Base-by-base conservation (phyloP, 2,888 invertebrate genomes). In the Drosophila ezoana region DNA sequence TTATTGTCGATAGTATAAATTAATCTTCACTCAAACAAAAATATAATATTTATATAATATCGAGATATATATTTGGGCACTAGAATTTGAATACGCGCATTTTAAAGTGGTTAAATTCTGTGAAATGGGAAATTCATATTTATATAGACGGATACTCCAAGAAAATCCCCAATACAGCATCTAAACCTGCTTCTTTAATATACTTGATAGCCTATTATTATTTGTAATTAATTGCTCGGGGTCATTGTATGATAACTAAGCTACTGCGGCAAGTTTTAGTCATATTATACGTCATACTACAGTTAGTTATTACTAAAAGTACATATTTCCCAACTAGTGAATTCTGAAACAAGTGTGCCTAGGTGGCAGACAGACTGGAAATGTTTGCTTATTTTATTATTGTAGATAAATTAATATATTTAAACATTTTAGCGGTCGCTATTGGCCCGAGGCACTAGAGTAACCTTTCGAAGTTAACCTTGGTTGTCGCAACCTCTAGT, bases 401-500 rank as follows among this genome's bases (percentile, higher is more conserved):
- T 83, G 63, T 70, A 58, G 63, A 43, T 74, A 79, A 83, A 88
- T 88, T 88, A 88, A 85, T 81, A 82, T 82, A 85, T 77, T 86
- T 85, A 69, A 72, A 82, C 64, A 79, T 56, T 76, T 81, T 76
- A 79, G 86, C 88, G 82, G 82, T 64, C 86, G 68, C 61, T 48
- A 61, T 78, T 81, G 58, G 79, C 72, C 60, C 18, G 62, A 56
- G 65, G 85, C 60, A 45, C 40, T 47, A 59, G 79, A 40, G 65
- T 82, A 68, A 82, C 86, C 88, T 81, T 85, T 81, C 69, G 37
- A 73, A 66, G 69, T n/a, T 60, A 79, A 79, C 82, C 82, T 82
- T 82, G 86, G 44, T 40, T 23, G 33, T 20, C 52, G 40, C 44
- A 63, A 51, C 44, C 51, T 68, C 52, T 38, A 35, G 54, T 51